These are phyloP conservation scores for Halcyon leucocephala DNA, from an alignment of 2,797 vertebrate genomes.

Conservation along the genomic window DNA sequence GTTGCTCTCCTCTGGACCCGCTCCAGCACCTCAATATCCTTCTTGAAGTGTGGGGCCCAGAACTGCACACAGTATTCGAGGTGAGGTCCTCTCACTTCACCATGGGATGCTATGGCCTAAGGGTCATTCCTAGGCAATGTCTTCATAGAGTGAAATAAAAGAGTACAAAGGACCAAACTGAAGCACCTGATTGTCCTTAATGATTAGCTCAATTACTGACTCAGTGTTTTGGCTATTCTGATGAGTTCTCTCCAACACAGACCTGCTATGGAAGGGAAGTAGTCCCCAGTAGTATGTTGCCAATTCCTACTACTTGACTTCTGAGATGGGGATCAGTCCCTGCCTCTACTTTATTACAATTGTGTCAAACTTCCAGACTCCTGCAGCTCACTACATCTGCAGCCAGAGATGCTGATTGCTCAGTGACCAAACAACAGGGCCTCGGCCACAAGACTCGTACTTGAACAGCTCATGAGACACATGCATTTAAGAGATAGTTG, in stretches of 20 bases:
- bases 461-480: not conserved
- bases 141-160: not conserved
- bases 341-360: not conserved
- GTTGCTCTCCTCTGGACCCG: too few relatives aligned
- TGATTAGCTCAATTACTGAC: not conserved
- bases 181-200: not conserved
- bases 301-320: not conserved
- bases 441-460: accelerated
- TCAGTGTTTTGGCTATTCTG: not conserved
- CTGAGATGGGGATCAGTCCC: not conserved
- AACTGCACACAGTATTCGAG: too few relatives aligned
- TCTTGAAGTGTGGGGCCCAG: too few relatives aligned
- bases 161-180: not conserved
- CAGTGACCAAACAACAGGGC: not conserved
- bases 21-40: too few relatives aligned
- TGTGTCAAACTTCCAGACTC: not conserved
- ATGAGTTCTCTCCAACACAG: not conserved
- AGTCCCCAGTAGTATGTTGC: not conserved
- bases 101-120: not conserved
- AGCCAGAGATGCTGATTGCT: not conserved
- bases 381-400: not conserved
- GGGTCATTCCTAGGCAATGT: not conserved
- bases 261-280: not conserved
- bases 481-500: not conserved
- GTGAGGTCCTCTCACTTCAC: not conserved